phyloP scores from a whole-genome alignment of 1,140 invertebrate genomes.

The Hycleus cichorii region DNA sequence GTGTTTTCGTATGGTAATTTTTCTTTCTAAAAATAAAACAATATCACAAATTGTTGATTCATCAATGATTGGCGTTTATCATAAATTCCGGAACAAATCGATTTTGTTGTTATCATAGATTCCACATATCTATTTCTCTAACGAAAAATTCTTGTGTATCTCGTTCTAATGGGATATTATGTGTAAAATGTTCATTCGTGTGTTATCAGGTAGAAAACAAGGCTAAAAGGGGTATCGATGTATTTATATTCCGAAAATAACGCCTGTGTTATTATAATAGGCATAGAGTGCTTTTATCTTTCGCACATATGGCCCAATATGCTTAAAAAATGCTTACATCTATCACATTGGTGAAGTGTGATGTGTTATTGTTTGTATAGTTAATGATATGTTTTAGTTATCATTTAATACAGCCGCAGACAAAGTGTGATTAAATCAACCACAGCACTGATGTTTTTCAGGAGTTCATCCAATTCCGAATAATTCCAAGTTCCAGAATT shows the following conservation, averaged over 20 bases:
- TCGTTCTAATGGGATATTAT: constrained; percentile 1
- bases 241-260: constrained; percentile 4
- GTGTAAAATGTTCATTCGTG: not conserved
- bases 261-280: not conserved
- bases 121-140: too few species aligned
- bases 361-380: not conserved
- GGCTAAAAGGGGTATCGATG: not conserved
- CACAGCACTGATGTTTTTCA: too few species aligned
- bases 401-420: constrained; percentile 4
- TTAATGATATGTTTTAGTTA: constrained; percentile 5
- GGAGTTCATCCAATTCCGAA: too few species aligned
- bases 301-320: constrained; percentile 12
- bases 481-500: too few species aligned
- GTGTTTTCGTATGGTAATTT: constrained; percentile 19
- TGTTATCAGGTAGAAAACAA: constrained; percentile 12
- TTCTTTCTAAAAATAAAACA: not conserved
- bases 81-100: too few species aligned
- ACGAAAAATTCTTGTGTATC: not conserved
- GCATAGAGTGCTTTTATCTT: not conserved
- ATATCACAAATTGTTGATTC: too few species aligned
- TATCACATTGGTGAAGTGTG: constrained; percentile 1
- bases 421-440: too few species aligned
- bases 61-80: too few species aligned
- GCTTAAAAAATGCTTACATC: constrained; percentile 13
- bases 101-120: too few species aligned